Percentiles rank a stretch among this genome's conserved stretches.
Conservation (phyloP, 2,888 invertebrate species). For the Luperina testacea region DNA sequence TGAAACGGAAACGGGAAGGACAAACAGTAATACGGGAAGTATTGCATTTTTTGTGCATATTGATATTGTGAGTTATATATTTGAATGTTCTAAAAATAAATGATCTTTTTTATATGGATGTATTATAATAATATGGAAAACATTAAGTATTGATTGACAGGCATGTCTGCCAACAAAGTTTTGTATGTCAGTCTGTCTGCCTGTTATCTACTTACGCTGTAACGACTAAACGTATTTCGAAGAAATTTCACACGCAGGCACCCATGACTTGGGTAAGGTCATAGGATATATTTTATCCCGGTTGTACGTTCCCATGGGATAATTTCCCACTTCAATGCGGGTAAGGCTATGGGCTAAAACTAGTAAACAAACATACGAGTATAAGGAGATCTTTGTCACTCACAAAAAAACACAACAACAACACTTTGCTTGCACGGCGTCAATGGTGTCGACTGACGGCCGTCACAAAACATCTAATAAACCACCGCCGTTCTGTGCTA, state of each 20-base stretch:
- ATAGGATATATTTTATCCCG: not conserved
- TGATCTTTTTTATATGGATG: not conserved
- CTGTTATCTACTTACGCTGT: not conserved
- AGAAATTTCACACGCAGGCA: no score
- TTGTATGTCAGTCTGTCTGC: not conserved
- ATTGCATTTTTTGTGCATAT: conserved; percentile 47
- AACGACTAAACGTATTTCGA: not conserved
- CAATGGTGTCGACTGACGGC: no score
- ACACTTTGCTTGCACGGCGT: no score
- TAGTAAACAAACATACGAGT: not conserved
- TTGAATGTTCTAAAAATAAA: not conserved
- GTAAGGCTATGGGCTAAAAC: not conserved
- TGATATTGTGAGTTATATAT: conserved; percentile 13
- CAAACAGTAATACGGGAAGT: conserved; percentile 33
- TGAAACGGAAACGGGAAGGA: conserved; percentile 30
- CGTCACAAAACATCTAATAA: no score
- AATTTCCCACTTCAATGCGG: not conserved
- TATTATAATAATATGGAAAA: no score
- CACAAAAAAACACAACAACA: no score
- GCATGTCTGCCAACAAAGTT: no score
- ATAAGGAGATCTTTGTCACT: not conserved
- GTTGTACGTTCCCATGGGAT: not conserved
- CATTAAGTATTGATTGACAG: no score
- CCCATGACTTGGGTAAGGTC: no score
- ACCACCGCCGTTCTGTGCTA: no score